Base-by-base conservation (phyloP, 2,113 vertebrate species). In the Sander lucioperca region DNA sequence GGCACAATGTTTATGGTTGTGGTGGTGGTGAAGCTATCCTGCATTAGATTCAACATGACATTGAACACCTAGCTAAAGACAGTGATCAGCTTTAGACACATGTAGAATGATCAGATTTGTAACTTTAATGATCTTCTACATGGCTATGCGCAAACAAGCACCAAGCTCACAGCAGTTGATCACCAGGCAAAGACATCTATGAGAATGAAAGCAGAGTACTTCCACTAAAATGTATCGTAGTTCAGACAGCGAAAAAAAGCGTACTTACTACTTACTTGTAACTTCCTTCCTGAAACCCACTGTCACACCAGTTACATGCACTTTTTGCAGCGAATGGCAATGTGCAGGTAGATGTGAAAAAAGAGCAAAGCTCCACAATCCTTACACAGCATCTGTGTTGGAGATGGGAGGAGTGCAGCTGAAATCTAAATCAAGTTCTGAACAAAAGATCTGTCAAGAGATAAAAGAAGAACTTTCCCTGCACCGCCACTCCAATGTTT, bases 331-430 rank as follows among this genome's bases (percentile, higher is more conserved):
- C 11, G 2, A 33, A 39, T 51, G 23, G 27, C 18, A 45, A 30
- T 18, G 30, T 47, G 82, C 50, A 72, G 78, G n/a, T 48, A 30
- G 15, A 61, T 70, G 64, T 86, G 39, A 65, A 75, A 66, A 70
- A 65, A 61, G 45, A 39, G 74, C 39, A 45, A 36, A 57, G 36
- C 59, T 76, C 50, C 53, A 66, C 12, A 56, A 39, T 79, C 77
- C 62, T 79, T 45, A 65, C 0, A 77, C 74, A 82, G 77, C 58
- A 54, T 67, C 74, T 62, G n/a, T 9, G 74, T 74, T 59, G 27
- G 65, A 68, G 63, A 66, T 7, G 47, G 50, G 64, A 75, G 51
- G 25, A 48, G 23, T 27, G 63, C 69, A 33, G 68, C 48, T 62
- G 36, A 73, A 69, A 63, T 47, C 45, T 47, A 51, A 74, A 80